Evolutionary conservation across 1,140 invertebrate genomes (phyloP).

Genomic region (Reticulitermes speratus): DNA sequence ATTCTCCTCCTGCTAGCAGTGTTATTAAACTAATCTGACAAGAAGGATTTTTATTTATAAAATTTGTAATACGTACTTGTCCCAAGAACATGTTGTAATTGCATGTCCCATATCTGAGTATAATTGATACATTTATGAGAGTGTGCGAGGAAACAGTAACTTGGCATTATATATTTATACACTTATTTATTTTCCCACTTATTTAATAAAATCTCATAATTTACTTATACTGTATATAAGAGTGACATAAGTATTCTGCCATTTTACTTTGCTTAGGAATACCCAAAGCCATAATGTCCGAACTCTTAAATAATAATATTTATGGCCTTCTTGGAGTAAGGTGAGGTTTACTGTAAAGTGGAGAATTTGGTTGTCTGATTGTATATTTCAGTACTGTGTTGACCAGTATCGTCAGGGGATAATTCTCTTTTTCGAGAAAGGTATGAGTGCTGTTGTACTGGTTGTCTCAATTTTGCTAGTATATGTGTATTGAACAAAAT

Average conservation of each 20-base stretch:
- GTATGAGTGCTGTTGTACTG: no score
- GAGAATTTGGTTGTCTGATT: background rate
- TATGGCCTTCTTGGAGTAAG: no score
- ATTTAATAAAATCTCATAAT: background rate
- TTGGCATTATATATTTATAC: background rate
- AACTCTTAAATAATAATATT: background rate
- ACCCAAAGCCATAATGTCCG: background rate
- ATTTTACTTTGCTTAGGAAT: background rate
- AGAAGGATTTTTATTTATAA: background rate
- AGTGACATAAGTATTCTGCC: background rate
- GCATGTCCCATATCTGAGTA: conserved; percentile 8
- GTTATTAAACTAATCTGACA: background rate
- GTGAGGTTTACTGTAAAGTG: background rate
- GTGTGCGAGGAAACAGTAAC: background rate
- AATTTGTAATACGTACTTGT: conserved; percentile 1
- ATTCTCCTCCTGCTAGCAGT: conserved; percentile 4
- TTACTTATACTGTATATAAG: background rate
- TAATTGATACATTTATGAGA: background rate
- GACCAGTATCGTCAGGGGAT: background rate
- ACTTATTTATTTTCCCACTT: background rate
- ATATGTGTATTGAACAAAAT: no score
- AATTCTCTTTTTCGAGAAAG: no score
- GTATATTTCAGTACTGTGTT: background rate
- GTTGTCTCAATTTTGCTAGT: no score
- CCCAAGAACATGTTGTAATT: background rate